A percentile compares a stretch with the other conserved stretches of the same genome.
Conservation (phyloP, 1,140 invertebrate species). For the Glossosoma conforme region DNA sequence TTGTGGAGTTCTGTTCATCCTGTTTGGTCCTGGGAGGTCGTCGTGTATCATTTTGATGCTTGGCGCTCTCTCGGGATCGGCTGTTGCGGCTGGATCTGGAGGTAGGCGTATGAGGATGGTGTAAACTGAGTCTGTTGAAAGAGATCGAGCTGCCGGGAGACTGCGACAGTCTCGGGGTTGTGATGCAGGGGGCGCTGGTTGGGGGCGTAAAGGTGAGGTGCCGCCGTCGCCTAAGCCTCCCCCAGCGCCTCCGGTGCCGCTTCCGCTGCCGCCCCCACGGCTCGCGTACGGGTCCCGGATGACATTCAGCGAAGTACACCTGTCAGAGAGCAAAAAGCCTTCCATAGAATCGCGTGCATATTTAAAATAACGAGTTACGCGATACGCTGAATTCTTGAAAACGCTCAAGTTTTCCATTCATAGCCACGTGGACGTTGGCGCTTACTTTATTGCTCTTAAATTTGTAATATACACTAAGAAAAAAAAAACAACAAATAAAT, state of each 20-base stretch:
- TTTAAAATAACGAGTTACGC: too few relatives aligned
- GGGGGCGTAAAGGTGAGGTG: slow-evolving; percentile 41
- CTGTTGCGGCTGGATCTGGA: slow-evolving; percentile 47
- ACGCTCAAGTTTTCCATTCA: too few relatives aligned
- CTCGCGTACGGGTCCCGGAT: slow-evolving; percentile 64
- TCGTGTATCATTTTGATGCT: slow-evolving; percentile 87
- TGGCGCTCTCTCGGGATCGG: slow-evolving; percentile 51
- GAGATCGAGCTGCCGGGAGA: slow-evolving; percentile 56
- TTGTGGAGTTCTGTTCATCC: slow-evolving; percentile 30
- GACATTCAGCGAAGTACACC: slow-evolving; percentile 76
- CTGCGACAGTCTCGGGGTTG: slow-evolving; percentile 51
- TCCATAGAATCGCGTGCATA: too few relatives aligned
- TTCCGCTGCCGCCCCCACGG: slow-evolving; percentile 34
- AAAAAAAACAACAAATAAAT: too few relatives aligned
- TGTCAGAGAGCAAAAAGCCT: too few relatives aligned
- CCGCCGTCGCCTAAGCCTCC: slow-evolving; percentile 38
- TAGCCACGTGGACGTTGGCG: too few relatives aligned
- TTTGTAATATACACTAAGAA: too few relatives aligned
- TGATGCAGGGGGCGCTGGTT: slow-evolving; percentile 31
- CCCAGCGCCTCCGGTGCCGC: slow-evolving; percentile 33
- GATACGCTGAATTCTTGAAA: too few relatives aligned
- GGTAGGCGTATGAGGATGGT: slow-evolving; percentile 89
- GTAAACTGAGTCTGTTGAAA: slow-evolving; percentile 75
- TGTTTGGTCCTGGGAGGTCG: slow-evolving; percentile 47
- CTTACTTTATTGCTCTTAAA: too few relatives aligned